Evolutionary conservation across 1,140 invertebrate species (phyloP), one percentile per base, ranked within the genome.

Genomic region (Scaptodrosophila lebanonensis): DNA sequence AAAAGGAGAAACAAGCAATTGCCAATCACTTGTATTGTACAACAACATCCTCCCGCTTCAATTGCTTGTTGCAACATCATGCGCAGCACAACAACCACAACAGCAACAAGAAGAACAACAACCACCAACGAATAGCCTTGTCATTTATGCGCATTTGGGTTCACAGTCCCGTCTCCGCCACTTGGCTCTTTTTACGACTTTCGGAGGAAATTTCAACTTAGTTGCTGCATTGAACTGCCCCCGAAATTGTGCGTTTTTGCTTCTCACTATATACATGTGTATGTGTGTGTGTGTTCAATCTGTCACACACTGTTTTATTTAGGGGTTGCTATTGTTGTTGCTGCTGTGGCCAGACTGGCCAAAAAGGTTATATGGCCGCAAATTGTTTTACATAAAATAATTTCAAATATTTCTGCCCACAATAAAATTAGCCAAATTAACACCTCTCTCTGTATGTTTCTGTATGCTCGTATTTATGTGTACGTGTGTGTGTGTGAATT

Each of bases 351-450:
- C n/a, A n/a, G n/a, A n/a, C n/a, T n/a, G n/a, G n/a, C n/a, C n/a
- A n/a, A n/a, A n/a, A n/a, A n/a, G n/a, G n/a, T n/a, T n/a, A n/a
- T 49, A 53, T 22, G 50, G 50, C 45, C 39, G 59, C 69, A 75
- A 73, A 75, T 73, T 75, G 65, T 75, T 75, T 61, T 53, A 75
- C 69, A 72, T 75, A 40, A 61, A 79, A 82, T 79, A 79, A 79
- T 79, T 79, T 63, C 27, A 82, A 82, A 82, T 82, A 82, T 82
- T 82, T 62, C 62, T 70, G 61, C 57, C 69, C 66, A 57, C 66
- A 82, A 79, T 75, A 62, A 82, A 82, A 82, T 82, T 82, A 82
- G 76, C 75, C 62, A 82, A 82, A 82, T 82, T 82, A 82, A 82
- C 75, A 82, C 75, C 75, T 82, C 61, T 54, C 30, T 36, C 56